Evolutionary conservation across 2,888 invertebrate genomes (phyloP), one percentile per base, ranked within the genome.

Genomic region (Rhamphomyia laevipes): DNA sequence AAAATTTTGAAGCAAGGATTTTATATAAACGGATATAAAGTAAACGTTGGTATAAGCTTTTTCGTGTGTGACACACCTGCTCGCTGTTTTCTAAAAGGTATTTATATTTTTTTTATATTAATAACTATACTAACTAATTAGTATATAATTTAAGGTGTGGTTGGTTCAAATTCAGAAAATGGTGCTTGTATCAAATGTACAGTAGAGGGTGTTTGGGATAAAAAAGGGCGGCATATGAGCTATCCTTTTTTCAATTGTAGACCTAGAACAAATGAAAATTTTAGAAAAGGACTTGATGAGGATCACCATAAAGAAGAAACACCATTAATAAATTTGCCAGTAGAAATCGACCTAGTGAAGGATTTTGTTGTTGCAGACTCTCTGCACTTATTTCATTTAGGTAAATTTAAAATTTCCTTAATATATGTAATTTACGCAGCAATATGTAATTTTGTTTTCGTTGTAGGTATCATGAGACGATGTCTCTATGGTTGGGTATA

Each of bases 351-450:
- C 9, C n/a, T n/a, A n/a, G n/a, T n/a, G n/a, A 38, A 55, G 44
- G 57, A 54, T 49, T 55, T 59, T 48, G 50, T 54, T 16, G 52
- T 57, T 11, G 56, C 50, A 12, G 58, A 59, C 47, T 55, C 55
- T 3, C 46, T 59, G 13, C 57, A 59, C 51, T 41, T 56, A 23
- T 46, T 57, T 9, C 55, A 58, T 49, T 54, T 58, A 42, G 56
- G 55, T 30, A 30, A 30, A 11, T 30, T 9, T 30, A 30, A 6
- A 9, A 30, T 30, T 30, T 6, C 11, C 30, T 9, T 9, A 30
- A 30, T 30, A 11, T 9, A 30, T 30, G 11, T 9, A 30, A 9
- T 9, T 30, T 30, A 30, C 11, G 11, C 11, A 30, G 6, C 6
- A 30, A 30, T 30, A 30, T 30, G 30, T 30, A n/a, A n/a, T n/a